Evolutionary conservation across 2,797 vertebrate species (phyloP).

Genomic region (Xyrichtys novacula): DNA sequence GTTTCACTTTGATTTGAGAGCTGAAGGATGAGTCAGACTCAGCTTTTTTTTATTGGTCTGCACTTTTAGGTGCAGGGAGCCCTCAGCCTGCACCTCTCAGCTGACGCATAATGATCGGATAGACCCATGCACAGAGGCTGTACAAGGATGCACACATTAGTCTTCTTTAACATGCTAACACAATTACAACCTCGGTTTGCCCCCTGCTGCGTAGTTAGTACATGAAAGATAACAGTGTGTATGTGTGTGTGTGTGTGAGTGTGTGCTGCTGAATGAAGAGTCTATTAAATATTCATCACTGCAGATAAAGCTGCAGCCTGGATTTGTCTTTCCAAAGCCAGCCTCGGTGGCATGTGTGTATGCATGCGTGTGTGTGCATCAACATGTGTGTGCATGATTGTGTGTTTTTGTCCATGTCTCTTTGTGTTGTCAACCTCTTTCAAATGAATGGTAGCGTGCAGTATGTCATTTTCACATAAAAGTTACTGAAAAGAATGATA

Average conservation of each 20-base stretch:
- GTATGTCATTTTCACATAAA: neutral
- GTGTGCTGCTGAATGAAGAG: constrained; percentile 42
- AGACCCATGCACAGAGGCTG: constrained; percentile 9
- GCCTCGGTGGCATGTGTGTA: constrained; percentile 11
- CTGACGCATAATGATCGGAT: constrained; percentile 38
- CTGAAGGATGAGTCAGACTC: constrained; percentile 49
- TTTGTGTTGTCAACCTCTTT: constrained; percentile 12
- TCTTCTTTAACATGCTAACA: constrained; percentile 56
- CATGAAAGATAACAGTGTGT: constrained; percentile 50
- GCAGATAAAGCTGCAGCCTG: constrained; percentile 69
- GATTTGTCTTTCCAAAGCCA: constrained; percentile 50
- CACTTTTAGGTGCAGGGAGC: constrained; percentile 27
- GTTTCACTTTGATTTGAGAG: constrained; percentile 43
- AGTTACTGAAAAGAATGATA: neutral
- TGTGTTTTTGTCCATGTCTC: constrained; percentile 6
- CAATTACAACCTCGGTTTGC: constrained; percentile 55
- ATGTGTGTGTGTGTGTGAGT: constrained; percentile 25
- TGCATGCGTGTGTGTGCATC: neutral
- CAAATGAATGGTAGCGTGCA: neutral
- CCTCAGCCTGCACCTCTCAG: constrained; percentile 15
- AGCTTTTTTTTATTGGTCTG: constrained; percentile 24
- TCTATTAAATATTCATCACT: constrained; percentile 81
- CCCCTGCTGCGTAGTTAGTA: constrained; percentile 63
- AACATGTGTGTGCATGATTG: neutral
- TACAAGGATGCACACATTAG: constrained; percentile 22